Percentiles rank a stretch among this genome's conserved stretches.
Conservation (phyloP, 2,888 invertebrate species). For the Tethea ocularis region DNA sequence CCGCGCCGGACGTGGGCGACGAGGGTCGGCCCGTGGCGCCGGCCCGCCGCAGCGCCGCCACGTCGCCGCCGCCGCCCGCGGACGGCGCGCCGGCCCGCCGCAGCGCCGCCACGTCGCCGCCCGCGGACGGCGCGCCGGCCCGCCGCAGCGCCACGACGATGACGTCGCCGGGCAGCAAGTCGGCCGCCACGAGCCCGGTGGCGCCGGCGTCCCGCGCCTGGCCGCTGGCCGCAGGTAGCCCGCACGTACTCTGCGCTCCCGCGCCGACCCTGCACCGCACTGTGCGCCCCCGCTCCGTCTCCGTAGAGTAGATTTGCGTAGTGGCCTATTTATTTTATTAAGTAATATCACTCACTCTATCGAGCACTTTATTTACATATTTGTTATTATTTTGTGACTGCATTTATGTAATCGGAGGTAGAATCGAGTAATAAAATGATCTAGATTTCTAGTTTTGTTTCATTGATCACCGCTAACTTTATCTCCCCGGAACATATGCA, state of each 20-base stretch:
- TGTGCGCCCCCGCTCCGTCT: slow-evolving; percentile 57
- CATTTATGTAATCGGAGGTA: background rate
- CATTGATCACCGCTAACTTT: slow-evolving; percentile 10
- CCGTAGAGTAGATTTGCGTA: slow-evolving; percentile 53
- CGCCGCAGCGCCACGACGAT: slow-evolving; percentile 40
- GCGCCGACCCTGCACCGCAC: slow-evolving; percentile 57
- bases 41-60: slow-evolving; percentile 37
- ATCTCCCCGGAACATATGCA: background rate
- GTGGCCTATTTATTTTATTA: background rate
- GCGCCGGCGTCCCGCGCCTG: slow-evolving; percentile 27
- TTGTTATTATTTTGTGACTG: background rate
- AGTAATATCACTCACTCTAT: background rate
- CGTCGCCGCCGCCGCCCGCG: slow-evolving; percentile 12
- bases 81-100: slow-evolving; percentile 23
- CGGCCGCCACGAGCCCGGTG: slow-evolving; percentile 55
- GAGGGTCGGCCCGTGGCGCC: slow-evolving; percentile 21
- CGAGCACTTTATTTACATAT: background rate
- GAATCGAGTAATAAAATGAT: slow-evolving; percentile 33
- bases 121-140: slow-evolving; percentile 10
- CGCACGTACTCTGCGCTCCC: slow-evolving; percentile 35
- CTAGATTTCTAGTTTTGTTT: slow-evolving; percentile 48
- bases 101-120: slow-evolving; percentile 37
- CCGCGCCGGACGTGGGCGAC: slow-evolving; percentile 44
- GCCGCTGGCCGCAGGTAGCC: slow-evolving; percentile 42
- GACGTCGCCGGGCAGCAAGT: slow-evolving; percentile 51